These are phyloP conservation scores for Lasioglossum leucozonium DNA, from an alignment of 2,888 invertebrate species.

Conservation along the genomic window DNA sequence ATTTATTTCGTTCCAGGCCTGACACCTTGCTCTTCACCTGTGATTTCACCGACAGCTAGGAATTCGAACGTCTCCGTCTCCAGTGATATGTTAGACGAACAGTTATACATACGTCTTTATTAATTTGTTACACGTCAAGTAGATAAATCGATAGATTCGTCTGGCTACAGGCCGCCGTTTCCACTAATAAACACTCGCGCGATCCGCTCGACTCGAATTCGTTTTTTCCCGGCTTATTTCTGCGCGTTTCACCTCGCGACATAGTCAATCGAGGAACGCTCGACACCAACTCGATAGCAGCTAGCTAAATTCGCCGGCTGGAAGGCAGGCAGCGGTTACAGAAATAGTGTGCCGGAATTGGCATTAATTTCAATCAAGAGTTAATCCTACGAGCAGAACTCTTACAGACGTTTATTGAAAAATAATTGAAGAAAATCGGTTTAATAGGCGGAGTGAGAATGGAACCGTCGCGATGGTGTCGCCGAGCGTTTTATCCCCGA, in stretches of 20 bases:
- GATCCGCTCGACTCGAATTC: neutral
- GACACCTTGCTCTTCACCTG: neutral
- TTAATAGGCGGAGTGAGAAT: neutral
- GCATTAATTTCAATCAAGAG: neutral
- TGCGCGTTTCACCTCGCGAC: neutral
- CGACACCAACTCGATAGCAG: neutral
- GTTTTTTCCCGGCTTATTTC: neutral
- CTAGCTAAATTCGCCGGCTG: neutral
- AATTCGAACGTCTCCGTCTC: neutral
- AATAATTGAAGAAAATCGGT: neutral
- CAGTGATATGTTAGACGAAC: neutral
- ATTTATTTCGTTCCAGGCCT: too few relatives aligned
- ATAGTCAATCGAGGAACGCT: neutral
- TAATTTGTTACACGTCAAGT: neutral
- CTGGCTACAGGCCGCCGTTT: neutral
- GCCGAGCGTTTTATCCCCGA: neutral
- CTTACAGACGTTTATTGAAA: neutral
- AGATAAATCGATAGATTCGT: neutral
- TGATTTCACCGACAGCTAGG: neutral
- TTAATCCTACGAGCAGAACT: neutral
- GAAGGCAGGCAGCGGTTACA: neutral
- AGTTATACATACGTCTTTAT: too few relatives aligned
- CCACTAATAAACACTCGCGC: neutral
- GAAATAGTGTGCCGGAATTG: neutral
- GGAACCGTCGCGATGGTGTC: neutral